These are phyloP conservation scores for Andrena fulva DNA, from an alignment of 2,888 invertebrate species.

Conservation along the genomic window DNA sequence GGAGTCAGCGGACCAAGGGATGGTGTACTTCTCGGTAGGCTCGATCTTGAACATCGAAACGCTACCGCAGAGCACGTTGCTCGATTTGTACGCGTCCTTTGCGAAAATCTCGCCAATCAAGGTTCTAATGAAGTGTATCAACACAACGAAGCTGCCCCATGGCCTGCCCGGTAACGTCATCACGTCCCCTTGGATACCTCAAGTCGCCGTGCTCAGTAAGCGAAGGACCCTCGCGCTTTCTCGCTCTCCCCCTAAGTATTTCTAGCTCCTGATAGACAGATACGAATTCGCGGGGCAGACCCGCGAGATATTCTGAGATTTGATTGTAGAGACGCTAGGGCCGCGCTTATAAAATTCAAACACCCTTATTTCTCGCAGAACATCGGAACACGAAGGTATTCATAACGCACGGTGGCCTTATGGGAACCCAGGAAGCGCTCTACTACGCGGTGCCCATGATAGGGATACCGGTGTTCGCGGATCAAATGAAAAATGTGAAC, in stretches of 20 bases:
- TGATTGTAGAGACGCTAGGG: no score
- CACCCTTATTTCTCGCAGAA: conserved; percentile 41
- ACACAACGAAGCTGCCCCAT: conserved; percentile 61
- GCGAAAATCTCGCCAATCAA: conserved; percentile 73
- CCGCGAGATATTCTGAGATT: no score
- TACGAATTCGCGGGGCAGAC: no score
- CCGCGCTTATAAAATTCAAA: neutral
- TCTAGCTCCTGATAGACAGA: neutral
- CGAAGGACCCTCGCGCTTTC: neutral
- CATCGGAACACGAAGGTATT: conserved; percentile 82
- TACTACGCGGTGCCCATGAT: conserved; percentile 73
- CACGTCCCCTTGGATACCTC: conserved; percentile 73
- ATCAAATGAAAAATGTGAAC: conserved; percentile 75
- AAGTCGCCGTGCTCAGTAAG: conserved; percentile 75
- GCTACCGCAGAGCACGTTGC: conserved; percentile 67
- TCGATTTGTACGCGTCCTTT: conserved; percentile 69
- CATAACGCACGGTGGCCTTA: conserved; percentile 75
- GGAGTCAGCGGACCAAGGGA: conserved; percentile 73
- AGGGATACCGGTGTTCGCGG: conserved; percentile 73
- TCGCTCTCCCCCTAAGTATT: no score
- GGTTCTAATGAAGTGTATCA: conserved; percentile 72
- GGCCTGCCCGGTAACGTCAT: conserved; percentile 74
- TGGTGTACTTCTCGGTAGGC: conserved; percentile 78
- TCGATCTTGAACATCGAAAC: conserved; percentile 75
- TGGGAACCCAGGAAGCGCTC: conserved; percentile 73